Base-by-base conservation (phyloP, 2,888 invertebrate species). In the Meloe dianella region DNA sequence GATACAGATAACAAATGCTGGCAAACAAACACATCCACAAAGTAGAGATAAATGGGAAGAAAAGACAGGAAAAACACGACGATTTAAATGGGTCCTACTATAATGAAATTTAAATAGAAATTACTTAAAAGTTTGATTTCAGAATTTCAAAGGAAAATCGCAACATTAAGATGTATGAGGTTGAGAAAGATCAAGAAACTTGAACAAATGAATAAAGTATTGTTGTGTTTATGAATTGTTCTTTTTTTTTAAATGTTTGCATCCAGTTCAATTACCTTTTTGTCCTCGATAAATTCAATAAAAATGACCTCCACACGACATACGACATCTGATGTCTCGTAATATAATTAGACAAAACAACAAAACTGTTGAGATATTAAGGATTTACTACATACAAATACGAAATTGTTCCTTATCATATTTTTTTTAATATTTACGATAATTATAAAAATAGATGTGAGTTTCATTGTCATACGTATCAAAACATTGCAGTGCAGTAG, bases 271-370 rank as follows among this genome's bases (percentile, higher is more conserved):
- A 24, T 51, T 51, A 51, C 51, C 51, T 51, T 22, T 51, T 51
- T 51, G 51, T 22, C 22, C 51, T 51, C 51, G 51, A 14, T 51
- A 24, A 51, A 24, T 51, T 51, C 51, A 51, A 51, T 51, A 22
- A 51, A 24, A 51, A 51, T 51, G 51, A 51, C 51, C 51, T 24
- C 24, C 24, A 22, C 51, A 51, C 22, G 12, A 51, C 24, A 12
- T 12, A 14, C 41, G 41, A 51, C 24, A 12, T 12, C 4, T 24
- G 24, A 51, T 22, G 51, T 24, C 51, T 51, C 51, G 12, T 10
- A 51, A 51, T 12, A 24, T 17, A 41, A 41, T 41, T 41, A 17
- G n/a, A n/a, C n/a, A n/a, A n/a, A n/a, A n/a, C 17, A 41, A 32
- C 1, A 41, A 41, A 41, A 41, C 17, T 41, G 41, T 41, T 41